Evolutionary conservation across 2,888 invertebrate genomes (phyloP).

Genomic region (Temnothorax unifasciatus): DNA sequence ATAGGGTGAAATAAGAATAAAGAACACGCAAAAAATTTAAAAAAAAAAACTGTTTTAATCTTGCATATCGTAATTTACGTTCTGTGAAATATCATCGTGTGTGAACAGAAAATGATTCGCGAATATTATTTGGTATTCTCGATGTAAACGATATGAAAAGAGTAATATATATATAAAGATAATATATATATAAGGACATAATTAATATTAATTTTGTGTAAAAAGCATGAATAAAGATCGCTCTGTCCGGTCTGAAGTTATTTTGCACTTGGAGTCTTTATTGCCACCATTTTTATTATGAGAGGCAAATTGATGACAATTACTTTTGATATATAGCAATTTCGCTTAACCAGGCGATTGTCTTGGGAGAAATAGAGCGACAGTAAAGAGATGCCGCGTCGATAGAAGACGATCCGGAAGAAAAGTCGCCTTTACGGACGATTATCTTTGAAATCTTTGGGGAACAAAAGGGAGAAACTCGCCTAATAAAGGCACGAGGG

Average conservation of each 20-base stretch:
- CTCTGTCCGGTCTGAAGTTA: neutral
- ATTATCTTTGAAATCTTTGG: conserved; percentile 55
- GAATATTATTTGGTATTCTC: neutral
- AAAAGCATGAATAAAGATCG: neutral
- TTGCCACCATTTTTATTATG: neutral
- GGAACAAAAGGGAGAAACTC: conserved; percentile 44
- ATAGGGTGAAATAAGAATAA: conserved; percentile 15
- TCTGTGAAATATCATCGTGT: neutral
- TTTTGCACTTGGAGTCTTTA: neutral
- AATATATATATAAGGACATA: neutral
- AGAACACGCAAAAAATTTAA: neutral
- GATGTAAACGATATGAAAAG: neutral
- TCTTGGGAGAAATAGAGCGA: conserved; percentile 16
- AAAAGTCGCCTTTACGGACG: conserved; percentile 35
- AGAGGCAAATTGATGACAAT: neutral
- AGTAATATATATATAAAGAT: neutral
- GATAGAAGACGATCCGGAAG: conserved; percentile 15
- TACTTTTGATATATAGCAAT: conserved; percentile 1
- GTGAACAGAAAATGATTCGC: neutral
- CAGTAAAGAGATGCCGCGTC: conserved; percentile 21
- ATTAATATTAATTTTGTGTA: neutral
- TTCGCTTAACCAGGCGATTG: conserved; percentile 4
- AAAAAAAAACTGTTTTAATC: conserved; percentile 23
- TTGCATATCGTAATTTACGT: conserved; percentile 25
- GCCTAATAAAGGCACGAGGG: conserved; percentile 44